A percentile compares a stretch with the other conserved stretches of the same genome.
Evolutionary conservation across 2,113 vertebrate genomes (phyloP).

Genomic region (Calypte anna): DNA sequence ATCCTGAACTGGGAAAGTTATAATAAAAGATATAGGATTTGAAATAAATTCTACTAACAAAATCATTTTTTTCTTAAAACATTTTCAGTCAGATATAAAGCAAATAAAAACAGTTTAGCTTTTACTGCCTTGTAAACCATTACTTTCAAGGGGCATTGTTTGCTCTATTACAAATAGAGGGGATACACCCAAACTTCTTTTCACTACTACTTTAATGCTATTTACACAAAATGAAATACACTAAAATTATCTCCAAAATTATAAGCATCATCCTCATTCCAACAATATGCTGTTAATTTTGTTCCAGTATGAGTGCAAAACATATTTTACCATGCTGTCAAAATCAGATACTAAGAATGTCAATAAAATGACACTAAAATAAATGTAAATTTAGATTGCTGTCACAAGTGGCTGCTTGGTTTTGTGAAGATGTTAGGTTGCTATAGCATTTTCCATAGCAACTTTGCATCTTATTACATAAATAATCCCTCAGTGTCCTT

Average conservation of each 20-base stretch:
- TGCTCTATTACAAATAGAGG: not conserved
- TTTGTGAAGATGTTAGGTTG: constrained; percentile 81
- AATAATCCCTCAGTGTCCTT: constrained; percentile 81
- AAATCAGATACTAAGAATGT: constrained; percentile 79
- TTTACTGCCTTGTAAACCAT: not conserved
- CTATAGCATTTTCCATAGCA: constrained; percentile 84
- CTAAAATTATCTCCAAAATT: constrained; percentile 62
- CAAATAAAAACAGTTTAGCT: constrained; percentile 21
- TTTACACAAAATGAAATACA: constrained; percentile 60
- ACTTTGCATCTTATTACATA: constrained; percentile 85
- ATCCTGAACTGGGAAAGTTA: not conserved
- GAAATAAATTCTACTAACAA: constrained; percentile 56
- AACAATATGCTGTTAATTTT: constrained; percentile 77
- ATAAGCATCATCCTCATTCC: constrained; percentile 65
- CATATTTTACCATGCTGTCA: constrained; percentile 83
- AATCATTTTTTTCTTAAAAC: constrained; percentile 29
- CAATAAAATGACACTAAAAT: constrained; percentile 83
- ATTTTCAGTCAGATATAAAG: constrained; percentile 22
- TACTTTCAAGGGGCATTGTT: not conserved
- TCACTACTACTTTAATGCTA: constrained; percentile 6
- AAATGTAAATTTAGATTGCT: constrained; percentile 84
- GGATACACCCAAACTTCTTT: not conserved
- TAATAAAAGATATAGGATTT: constrained; percentile 51
- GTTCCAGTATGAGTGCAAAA: constrained; percentile 70
- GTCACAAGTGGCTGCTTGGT: constrained; percentile 83